A percentile compares a stretch with the other conserved stretches of the same genome.
Evolutionary conservation across 2,888 invertebrate species (phyloP).

Genomic region (Cryptus armator): DNA sequence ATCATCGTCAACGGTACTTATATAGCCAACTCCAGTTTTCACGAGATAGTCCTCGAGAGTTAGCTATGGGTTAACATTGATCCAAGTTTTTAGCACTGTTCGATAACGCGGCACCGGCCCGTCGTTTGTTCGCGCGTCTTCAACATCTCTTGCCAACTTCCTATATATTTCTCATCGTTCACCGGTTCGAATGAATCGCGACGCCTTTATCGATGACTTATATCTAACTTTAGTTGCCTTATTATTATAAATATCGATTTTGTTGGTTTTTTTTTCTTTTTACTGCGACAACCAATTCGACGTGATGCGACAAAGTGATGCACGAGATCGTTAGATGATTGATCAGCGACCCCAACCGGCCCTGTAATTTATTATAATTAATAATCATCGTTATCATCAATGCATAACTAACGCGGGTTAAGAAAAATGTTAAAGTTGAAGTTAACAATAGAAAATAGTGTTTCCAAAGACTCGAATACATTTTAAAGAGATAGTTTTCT

Average conservation of each 20-base stretch:
- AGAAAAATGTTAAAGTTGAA: not conserved
- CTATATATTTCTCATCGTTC: not conserved
- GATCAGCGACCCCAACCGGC: constrained; percentile 77
- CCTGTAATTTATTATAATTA: constrained; percentile 65
- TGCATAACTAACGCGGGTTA: not conserved
- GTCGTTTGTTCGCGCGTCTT: constrained; percentile 12
- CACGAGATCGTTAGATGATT: not conserved
- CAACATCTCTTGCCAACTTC: not conserved
- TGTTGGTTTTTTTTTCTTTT: not conserved
- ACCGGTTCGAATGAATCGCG: not conserved
- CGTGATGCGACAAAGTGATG: not conserved
- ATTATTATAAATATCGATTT: not conserved
- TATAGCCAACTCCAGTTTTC: constrained; percentile 37
- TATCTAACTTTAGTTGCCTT: constrained; percentile 1
- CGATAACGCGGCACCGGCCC: not conserved
- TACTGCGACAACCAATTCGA: not conserved
- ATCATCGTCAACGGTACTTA: constrained; percentile 22
- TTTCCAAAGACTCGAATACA: not conserved
- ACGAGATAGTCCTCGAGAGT: constrained; percentile 21
- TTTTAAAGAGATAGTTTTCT: not conserved
- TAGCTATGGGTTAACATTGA: constrained; percentile 59
- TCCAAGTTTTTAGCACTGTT: constrained; percentile 55
- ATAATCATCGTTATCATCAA: not conserved
- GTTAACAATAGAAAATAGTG: not conserved
- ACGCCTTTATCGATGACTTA: not conserved